Evolutionary conservation across 2,888 invertebrate genomes (phyloP).

Genomic region (Drosophila diplacantha): DNA sequence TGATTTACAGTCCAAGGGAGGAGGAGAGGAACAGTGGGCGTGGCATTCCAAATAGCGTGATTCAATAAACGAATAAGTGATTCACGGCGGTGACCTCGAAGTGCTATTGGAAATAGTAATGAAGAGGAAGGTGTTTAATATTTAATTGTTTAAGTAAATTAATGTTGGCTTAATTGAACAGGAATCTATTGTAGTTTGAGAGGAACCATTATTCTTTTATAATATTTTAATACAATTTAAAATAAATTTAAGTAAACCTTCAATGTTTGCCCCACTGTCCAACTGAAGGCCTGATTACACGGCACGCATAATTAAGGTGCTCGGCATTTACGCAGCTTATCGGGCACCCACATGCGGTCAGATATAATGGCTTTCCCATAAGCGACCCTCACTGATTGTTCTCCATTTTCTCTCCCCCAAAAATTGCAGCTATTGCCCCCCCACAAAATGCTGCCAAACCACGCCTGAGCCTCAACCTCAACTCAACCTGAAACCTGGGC

Average conservation of each 20-base stretch:
- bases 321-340: conserved; percentile 26
- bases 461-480: conserved; percentile 47
- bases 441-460: conserved; percentile 64
- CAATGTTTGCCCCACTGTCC: conserved; percentile 8
- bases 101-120: neutral
- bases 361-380: conserved; percentile 28
- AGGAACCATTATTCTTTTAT: no score
- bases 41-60: conserved; percentile 7
- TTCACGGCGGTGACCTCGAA: conserved; percentile 8
- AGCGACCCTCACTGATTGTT: conserved; percentile 7
- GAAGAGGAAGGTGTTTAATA: neutral
- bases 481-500: conserved; percentile 35
- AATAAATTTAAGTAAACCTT: neutral
- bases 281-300: conserved; percentile 5
- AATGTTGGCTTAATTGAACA: no score
- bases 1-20: conserved; percentile 39
- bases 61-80: conserved; percentile 2
- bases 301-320: conserved; percentile 32
- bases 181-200: no score
- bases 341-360: conserved; percentile 11
- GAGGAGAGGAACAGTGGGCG: conserved; percentile 1
- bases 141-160: neutral
- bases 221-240: neutral
- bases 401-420: neutral
- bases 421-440: conserved; percentile 35